A percentile compares a stretch with the other conserved stretches of the same genome.
Evolutionary conservation across 2,113 vertebrate genomes (phyloP).

Genomic region (Ictalurus punctatus): DNA sequence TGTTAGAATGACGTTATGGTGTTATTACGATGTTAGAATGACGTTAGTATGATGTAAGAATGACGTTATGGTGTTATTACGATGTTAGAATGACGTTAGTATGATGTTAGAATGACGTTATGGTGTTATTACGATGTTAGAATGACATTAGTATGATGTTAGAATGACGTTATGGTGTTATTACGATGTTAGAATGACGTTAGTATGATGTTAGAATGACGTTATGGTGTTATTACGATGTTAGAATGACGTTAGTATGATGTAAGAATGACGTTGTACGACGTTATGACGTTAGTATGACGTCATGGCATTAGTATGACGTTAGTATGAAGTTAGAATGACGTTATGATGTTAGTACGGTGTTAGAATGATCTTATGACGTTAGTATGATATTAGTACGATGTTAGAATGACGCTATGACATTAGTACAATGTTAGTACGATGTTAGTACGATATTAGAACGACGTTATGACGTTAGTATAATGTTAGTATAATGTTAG

Average conservation of each 20-base stretch:
- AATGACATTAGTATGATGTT: background rate
- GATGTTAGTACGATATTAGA: background rate
- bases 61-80: too few species aligned
- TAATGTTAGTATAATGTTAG: background rate
- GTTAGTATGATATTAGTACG: background rate
- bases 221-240: background rate
- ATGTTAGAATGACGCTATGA: background rate
- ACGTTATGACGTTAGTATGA: background rate
- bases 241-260: background rate
- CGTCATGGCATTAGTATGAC: background rate
- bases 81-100: background rate
- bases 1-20: background rate
- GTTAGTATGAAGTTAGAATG: background rate
- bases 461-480: background rate
- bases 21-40: background rate
- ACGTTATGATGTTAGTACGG: background rate
- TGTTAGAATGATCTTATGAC: background rate
- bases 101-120: too few species aligned
- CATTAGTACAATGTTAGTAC: background rate
- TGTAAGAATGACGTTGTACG: background rate
- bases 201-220: too few species aligned
- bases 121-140: too few species aligned
- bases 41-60: too few species aligned
- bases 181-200: too few species aligned
- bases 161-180: background rate